These are phyloP conservation scores for Drosophila cognata DNA, from an alignment of 2,888 invertebrate species.

Conservation along the genomic window DNA sequence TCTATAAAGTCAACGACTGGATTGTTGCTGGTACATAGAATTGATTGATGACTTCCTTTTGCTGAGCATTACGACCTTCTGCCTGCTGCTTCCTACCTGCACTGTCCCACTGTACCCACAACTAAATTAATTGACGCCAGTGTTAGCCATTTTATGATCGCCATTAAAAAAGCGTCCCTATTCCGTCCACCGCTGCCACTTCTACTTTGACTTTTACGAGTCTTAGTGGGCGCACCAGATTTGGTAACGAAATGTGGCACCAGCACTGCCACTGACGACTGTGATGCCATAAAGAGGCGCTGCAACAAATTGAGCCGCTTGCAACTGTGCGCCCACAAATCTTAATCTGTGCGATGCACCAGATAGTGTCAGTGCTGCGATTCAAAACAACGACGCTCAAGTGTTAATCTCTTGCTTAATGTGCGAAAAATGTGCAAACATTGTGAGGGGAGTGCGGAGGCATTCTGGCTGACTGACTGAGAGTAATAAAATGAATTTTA, in stretches of 20 bases:
- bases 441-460: constrained; percentile 24
- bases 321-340: constrained; percentile 58
- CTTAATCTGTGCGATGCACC: constrained; percentile 48
- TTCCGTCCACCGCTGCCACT: constrained; percentile 7
- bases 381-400: constrained; percentile 31
- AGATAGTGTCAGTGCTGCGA: constrained; percentile 47
- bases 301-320: constrained; percentile 61
- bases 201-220: constrained; percentile 51
- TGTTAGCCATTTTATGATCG: constrained; percentile 62
- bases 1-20: constrained; percentile 3
- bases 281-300: constrained; percentile 25
- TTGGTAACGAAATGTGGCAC: constrained; percentile 36
- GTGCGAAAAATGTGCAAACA: constrained; percentile 66
- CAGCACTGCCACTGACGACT: constrained; percentile 14
- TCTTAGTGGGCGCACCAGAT: constrained; percentile 45
- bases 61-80: constrained; percentile 16
- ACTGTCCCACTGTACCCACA: constrained; percentile 29
- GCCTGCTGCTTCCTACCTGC: constrained; percentile 23
- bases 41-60: constrained; percentile 69
- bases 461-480: neutral
- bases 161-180: constrained; percentile 47
- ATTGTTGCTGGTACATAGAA: constrained; percentile 35
- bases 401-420: constrained; percentile 65
- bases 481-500: constrained; percentile 56
- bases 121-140: constrained; percentile 58